Base-by-base conservation (phyloP, 2,113 vertebrate species). In the Blennius ocellaris region DNA sequence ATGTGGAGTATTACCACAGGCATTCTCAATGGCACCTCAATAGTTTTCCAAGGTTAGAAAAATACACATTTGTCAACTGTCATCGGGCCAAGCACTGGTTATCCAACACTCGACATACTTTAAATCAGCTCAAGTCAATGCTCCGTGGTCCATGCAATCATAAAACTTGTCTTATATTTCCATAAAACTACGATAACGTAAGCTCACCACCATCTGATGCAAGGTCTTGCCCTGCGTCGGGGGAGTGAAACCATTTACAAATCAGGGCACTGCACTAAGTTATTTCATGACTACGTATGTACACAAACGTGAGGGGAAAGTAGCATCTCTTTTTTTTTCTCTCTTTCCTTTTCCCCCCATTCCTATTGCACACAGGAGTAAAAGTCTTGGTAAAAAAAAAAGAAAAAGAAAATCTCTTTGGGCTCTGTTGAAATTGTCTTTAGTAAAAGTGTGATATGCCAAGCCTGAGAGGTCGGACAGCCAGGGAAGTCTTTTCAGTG, bases 371-470 rank as follows among this genome's bases (percentile, higher is more conserved):
- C 76, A 68, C 49, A 57, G 52, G 65, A 81, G 73, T 49, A 67
- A 78, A 76, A 79, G 41, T 72, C 59, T 21, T 76, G 84, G 85
- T 81, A 66, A 30, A 30, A 30, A 30, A 30, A 30, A 30, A 30
- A 30, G 4, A 30, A 30, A 30, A 30, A 30, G 4, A 76, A 86
- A 87, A 90, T 89, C 88, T 91, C 91, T 92, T 89, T 92, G 87
- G 88, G 83, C 84, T 88, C 39, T 71, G 36, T 70, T 87, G 62
- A 76, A 84, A 79, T 30, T 30, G 9, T 77, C 43, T 69, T 75
- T 69, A 83, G 73, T 69, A 77, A 83, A 88, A 85, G 69, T 82
- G 62, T 84, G 71, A 84, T 82, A 85, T 30, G 59, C 56, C 67
- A 55, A 84, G 43, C 73, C 83, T 66, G 83, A 86, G 74, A 76